Evolutionary conservation across 1,140 invertebrate species (phyloP), one percentile per base, ranked within the genome.

Genomic region (Habropoda laboriosa): DNA sequence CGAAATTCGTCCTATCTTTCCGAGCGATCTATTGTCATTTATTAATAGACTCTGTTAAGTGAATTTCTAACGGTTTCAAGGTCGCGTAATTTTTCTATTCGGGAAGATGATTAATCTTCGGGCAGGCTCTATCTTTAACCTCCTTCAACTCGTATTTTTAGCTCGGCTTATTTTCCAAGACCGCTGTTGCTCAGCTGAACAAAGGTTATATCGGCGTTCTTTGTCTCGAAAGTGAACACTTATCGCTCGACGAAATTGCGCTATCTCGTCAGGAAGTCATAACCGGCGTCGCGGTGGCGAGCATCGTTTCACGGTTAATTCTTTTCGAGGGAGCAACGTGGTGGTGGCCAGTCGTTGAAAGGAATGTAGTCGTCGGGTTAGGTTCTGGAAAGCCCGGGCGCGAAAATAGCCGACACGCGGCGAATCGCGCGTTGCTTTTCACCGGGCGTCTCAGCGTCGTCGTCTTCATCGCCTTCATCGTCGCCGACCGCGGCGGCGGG

Each of bases 391-490:
- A 86, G 71, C 63, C 83, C 80, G 45, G 51, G 21, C 67, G 80
- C 83, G 72, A 86, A 86, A 86, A 86, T 86, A 86, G 85, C 83
- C 53, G 38, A 76, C 51, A 42, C 66, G 51, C 70, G 42, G 70
- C 27, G 70, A 40, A 66, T 64, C 80, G 63, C 80, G 63, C 58
- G 55, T 73, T 77, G 81, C 67, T 86, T 86, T 86, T 73, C 76
- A 76, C 55, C 40, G 58, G 45, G 40, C 24, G 10, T 74, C 40
- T 68, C 51, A 45, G 68, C 72, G 67, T 82, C 32, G 18, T 64
- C 55, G 55, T 51, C 63, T 2, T 42, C 70, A 67, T 49, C 27
- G 55, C 42, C n/a, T n/a, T n/a, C 42, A 40, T 30, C 45, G 53
- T 38, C 24, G 55, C 4, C 13, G 55, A 18, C 3, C 18, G 47